A percentile compares a stretch with the other conserved stretches of the same genome.
phyloP scores from a whole-genome alignment of 2,113 vertebrate species.

The Cyanoliseus patagonus region DNA sequence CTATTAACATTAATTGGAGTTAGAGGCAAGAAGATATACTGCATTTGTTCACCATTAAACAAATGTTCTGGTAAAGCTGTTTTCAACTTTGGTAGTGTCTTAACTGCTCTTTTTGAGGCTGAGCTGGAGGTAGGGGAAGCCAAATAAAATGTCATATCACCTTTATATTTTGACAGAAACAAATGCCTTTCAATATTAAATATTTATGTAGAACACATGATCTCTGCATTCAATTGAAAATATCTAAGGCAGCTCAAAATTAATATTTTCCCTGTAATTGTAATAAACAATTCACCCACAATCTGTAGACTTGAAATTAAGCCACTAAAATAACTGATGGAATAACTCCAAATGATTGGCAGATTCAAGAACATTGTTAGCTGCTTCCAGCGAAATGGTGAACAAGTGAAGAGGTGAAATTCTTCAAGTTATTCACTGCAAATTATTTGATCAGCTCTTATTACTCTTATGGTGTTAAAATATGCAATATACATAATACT shows the following conservation, averaged over 20 bases:
- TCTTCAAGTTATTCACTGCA: constrained; percentile 4
- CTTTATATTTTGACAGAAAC: background rate
- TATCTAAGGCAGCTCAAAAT: background rate
- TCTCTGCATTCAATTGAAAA: background rate
- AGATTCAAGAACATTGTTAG: background rate
- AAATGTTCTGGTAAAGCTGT: background rate
- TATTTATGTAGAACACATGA: background rate
- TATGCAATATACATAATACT: background rate
- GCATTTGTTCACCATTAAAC: background rate
- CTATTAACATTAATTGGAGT: background rate
- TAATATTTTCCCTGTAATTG: background rate
- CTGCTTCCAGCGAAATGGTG: background rate
- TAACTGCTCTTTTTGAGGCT: background rate
- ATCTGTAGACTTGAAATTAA: background rate
- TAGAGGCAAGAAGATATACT: background rate
- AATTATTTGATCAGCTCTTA: background rate
- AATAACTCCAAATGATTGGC: background rate
- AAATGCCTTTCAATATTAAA: background rate
- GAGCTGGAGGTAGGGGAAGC: background rate
- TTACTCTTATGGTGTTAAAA: background rate
- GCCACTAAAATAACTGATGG: background rate
- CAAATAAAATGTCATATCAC: background rate
- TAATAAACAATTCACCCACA: background rate
- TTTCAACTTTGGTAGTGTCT: background rate
- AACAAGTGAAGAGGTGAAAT: background rate